Percentiles rank a stretch among this genome's conserved stretches.
Evolutionary conservation across 2,797 vertebrate genomes (phyloP).

Genomic region (Xenops minutus): DNA sequence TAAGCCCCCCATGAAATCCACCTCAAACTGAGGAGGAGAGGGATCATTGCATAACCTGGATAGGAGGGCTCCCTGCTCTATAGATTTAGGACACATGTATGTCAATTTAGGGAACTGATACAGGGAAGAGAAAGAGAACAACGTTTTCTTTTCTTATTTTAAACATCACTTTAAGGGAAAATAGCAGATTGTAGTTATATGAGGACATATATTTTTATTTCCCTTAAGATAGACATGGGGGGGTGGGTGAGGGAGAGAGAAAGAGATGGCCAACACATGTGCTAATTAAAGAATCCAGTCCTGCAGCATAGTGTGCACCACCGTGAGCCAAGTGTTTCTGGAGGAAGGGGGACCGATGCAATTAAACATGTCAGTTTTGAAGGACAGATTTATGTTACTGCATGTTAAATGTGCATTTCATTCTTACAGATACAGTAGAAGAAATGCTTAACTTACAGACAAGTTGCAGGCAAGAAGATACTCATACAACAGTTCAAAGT

Average conservation of each 20-base stretch:
- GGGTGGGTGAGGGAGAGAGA: not conserved
- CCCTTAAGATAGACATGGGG: slow-evolving; percentile 47
- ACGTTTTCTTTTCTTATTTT: slow-evolving; percentile 57
- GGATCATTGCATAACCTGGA: not conserved
- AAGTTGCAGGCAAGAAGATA: not conserved
- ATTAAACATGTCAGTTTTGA: slow-evolving; percentile 46
- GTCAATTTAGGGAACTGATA: not conserved
- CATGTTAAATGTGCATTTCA: not conserved
- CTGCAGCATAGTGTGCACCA: not conserved
- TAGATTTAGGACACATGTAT: not conserved
- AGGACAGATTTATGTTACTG: slow-evolving; percentile 31
- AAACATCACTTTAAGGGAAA: slow-evolving; percentile 38
- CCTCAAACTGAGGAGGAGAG: not conserved
- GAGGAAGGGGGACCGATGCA: slow-evolving; percentile 1
- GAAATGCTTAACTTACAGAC: slow-evolving; percentile 8
- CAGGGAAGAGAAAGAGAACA: not conserved
- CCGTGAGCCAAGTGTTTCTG: slow-evolving; percentile 46
- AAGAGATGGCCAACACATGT: slow-evolving; percentile 43
- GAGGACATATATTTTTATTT: slow-evolving; percentile 68
- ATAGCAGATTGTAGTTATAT: slow-evolving; percentile 69
- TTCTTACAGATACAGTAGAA: not conserved
- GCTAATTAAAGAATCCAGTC: slow-evolving; percentile 50
- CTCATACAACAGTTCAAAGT: not conserved
- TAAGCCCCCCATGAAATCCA: not conserved
- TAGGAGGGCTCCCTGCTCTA: not conserved